Evolutionary conservation across 2,797 vertebrate genomes (phyloP), one percentile per base, ranked within the genome.

Genomic region (Galagoides demidoff): DNA sequence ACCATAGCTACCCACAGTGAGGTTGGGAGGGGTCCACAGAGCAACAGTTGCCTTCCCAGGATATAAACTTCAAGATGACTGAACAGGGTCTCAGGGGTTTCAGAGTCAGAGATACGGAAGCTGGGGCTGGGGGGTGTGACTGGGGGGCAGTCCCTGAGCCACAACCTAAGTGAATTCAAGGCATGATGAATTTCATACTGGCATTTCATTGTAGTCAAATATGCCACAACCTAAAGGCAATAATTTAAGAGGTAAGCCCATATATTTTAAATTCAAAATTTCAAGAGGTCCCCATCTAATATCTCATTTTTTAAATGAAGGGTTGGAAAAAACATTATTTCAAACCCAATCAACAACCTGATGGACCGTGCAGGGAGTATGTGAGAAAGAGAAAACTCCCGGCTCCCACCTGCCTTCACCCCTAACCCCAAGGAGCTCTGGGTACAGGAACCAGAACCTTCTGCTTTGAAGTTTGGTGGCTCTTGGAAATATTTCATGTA

Each of bases 1-100:
- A 0, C 5, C 68, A 9, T 2, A 3, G 49, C 20, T 12, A 16
- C 76, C 11, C 11, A 31, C 37, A 17, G 19, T 0, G 43, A 9
- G 14, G 7, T 34, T 0, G 0, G 9, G 12, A 3, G 3, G 22
- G 27, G 7, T 13, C 3, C 9, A 20, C 0, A 1, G 37, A 45
- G 49, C 8, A 0, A 8, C 16, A 25, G n/a, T 11, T 7, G 22
- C 63, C 43, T 22, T 27, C 22, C 86, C 27, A 3, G 3, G 68
- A 34, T 23, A 4, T 5, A 0, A 14, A 12, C 7, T 3, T 10
- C 0, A 0, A 39, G 52, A 7, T 17, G 16, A 23, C n/a, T 8
- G 7, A 23, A 16, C 39, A 16, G 29, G 20, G 49, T 59, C 81
- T 59, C 77, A 8, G 77, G 19, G 23, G 31, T 52, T 4, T 73